phyloP scores from a whole-genome alignment of 2,113 vertebrate species.

The Lates calcarifer region DNA sequence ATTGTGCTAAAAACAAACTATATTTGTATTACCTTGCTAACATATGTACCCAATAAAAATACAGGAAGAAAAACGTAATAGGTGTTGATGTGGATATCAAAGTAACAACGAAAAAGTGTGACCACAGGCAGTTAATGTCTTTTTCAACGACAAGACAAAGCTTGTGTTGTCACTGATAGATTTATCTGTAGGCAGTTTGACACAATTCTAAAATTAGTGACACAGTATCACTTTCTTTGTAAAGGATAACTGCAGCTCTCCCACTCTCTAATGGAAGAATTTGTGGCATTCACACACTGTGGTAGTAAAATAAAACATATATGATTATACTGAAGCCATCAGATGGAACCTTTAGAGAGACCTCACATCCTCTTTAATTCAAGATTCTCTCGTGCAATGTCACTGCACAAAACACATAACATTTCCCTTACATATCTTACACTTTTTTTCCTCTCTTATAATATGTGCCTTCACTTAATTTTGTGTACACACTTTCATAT shows the following conservation, averaged over 20 bases:
- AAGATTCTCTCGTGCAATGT: background rate
- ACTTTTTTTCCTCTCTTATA: background rate
- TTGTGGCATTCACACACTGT: background rate
- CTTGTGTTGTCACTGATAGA: background rate
- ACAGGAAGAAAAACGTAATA: background rate
- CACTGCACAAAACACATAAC: constrained; percentile 14
- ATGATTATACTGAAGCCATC: background rate
- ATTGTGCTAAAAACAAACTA: constrained; percentile 52
- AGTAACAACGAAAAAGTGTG: background rate
- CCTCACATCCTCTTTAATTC: background rate
- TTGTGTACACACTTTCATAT: background rate
- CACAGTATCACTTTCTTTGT: constrained; percentile 11
- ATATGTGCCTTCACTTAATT: background rate
- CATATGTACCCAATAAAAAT: background rate
- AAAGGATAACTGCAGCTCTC: background rate
- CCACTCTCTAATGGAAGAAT: constrained; percentile 16
- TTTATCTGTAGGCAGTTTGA: background rate
- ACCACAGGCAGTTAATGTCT: constrained; percentile 16
- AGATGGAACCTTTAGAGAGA: background rate
- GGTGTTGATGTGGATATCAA: constrained; percentile 14
- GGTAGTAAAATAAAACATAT: background rate
- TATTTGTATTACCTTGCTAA: constrained; percentile 62
- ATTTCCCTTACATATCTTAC: background rate
- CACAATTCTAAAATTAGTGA: background rate
- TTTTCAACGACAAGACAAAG: background rate